phyloP scores from a whole-genome alignment of 1,140 invertebrate species.

The Plectrocnemia conspersa region DNA sequence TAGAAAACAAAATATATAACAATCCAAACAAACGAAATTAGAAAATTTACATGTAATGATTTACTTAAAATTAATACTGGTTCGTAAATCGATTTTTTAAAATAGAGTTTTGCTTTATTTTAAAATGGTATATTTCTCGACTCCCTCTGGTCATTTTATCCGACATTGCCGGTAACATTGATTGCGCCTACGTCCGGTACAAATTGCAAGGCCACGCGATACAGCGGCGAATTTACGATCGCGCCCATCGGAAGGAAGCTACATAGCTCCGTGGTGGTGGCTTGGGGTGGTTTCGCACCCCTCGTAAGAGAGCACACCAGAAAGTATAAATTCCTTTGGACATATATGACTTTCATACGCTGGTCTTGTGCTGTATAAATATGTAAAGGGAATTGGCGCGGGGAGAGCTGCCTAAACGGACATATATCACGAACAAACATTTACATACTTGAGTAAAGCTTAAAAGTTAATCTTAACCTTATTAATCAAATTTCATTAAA shows the following conservation, averaged over 20 bases:
- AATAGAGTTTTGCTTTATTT: too few species aligned
- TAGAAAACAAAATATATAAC: too few species aligned
- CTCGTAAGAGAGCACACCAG: not conserved
- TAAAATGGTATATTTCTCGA: too few species aligned
- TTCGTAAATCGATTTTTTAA: too few species aligned
- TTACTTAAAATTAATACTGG: not conserved
- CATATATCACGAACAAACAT: too few species aligned
- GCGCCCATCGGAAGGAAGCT: not conserved
- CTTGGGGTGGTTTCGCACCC: too few species aligned
- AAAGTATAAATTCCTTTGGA: constrained; percentile 22
- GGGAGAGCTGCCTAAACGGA: too few species aligned
- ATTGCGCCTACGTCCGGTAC: constrained; percentile 4
- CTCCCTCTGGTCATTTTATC: too few species aligned
- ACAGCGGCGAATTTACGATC: constrained; percentile 18
- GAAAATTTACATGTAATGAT: not conserved
- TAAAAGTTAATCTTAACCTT: too few species aligned
- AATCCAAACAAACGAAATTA: too few species aligned
- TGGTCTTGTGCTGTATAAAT: constrained; percentile 12
- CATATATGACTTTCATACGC: constrained; percentile 20
- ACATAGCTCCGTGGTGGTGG: not conserved
- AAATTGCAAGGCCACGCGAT: constrained; percentile 18
- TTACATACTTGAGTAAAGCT: too few species aligned
- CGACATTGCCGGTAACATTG: constrained; percentile 3
- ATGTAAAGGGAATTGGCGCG: constrained; percentile 8
- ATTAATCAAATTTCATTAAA: too few species aligned